Base-by-base conservation (phyloP, 2,888 invertebrate species). In the Tetranychus truncatus region DNA sequence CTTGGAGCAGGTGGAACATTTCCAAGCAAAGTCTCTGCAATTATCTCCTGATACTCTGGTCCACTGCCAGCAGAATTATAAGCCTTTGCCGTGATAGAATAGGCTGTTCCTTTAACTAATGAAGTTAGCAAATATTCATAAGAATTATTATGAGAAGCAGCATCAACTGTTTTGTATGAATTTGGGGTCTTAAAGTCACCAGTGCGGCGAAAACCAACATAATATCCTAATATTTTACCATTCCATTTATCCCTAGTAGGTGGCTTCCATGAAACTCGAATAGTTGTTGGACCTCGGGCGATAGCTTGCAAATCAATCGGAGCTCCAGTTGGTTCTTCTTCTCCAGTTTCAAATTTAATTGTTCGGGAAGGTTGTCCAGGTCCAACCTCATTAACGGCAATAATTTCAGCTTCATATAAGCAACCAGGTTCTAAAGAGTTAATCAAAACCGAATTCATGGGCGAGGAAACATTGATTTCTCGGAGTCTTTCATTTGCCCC, bases 361-460 rank as follows among this genome's bases (percentile, higher is more conserved):
- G 78, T 76, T 44, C 78, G 77, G 7, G 79, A 78, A 1, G 80
- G 77, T 45, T 78, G 76, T n/a, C 80, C 77, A 8, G 78, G 66
- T 0, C 80, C 80, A 9, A 80, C 79, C 2, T 79, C 78, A 66
- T 80, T 80, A 69, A 79, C 78, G 15, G 79, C 80, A 18, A 79
- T 77, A 18, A 80, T 76, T 15, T 77, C 76, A 69, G 79, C 72
- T 3, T 78, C 78, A 45, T 80, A 80, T 11, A 78, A 76, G 6
- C 76, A 75, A 15, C 79, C 80, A 7, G 80, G 79, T 45, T 76
- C 75, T 1, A 80, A 75, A 74, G 79, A 77, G 71, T 79, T 78
- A 0, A 80, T 77, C 8, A 80, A 65, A 72, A 24, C n/a, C 5
- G 34, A 15, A 15, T 44, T 45, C n/a, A 67, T 18, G 1, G 78